Evolutionary conservation across 2,113 vertebrate species (phyloP).

Genomic region (Erinaceus europaeus): DNA sequence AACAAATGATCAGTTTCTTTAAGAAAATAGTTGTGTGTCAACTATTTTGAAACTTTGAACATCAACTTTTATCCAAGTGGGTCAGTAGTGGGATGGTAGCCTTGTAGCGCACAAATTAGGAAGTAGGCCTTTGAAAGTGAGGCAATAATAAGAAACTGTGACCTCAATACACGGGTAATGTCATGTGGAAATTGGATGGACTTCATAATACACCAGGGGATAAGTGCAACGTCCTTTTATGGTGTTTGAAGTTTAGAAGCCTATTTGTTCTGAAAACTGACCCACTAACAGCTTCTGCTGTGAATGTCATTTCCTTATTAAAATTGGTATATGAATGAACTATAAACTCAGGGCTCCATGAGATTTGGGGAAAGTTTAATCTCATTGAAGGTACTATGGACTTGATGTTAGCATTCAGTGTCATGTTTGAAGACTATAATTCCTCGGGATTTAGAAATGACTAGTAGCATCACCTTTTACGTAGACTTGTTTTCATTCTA

Average conservation of each 20-base stretch:
- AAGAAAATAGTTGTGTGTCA: neutral
- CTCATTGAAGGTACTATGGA: neutral
- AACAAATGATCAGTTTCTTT: neutral
- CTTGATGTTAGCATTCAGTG: conserved; percentile 27
- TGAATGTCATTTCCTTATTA: conserved; percentile 38
- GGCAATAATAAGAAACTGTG: conserved; percentile 70
- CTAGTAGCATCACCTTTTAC: neutral
- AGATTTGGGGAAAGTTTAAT: conserved; percentile 27
- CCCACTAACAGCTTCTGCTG: conserved; percentile 42
- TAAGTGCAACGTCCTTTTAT: conserved; percentile 46
- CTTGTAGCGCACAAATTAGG: conserved; percentile 15
- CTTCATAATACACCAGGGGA: conserved; percentile 52
- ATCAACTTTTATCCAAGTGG: conserved; percentile 43
- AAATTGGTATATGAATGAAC: conserved; percentile 29
- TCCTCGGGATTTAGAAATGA: neutral
- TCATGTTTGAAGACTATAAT: neutral
- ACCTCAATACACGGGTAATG: conserved; percentile 62
- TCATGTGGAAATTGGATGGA: conserved; percentile 55
- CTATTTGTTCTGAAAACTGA: conserved; percentile 58
- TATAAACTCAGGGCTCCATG: neutral
- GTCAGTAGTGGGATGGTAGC: conserved; percentile 19
- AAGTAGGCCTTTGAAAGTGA: conserved; percentile 69
- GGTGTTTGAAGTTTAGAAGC: conserved; percentile 56
- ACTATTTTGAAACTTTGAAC: conserved; percentile 5
- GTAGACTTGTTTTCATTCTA: conserved; percentile 7